These are phyloP conservation scores for Zapornia atra DNA, from an alignment of 2,113 vertebrate species.

Conservation along the genomic window DNA sequence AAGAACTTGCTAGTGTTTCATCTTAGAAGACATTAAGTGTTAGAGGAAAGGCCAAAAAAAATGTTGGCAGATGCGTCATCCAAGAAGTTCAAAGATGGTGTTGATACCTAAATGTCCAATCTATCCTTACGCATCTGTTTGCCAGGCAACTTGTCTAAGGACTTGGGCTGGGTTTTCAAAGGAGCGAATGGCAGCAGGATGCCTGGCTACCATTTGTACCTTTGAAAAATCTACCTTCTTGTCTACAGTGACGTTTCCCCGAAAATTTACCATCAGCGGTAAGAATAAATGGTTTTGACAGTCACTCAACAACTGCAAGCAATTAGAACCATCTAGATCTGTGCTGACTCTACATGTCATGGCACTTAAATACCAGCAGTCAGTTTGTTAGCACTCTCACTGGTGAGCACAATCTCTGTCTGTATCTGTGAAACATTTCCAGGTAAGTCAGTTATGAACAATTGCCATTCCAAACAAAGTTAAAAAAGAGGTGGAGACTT, in stretches of 20 bases:
- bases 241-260: background rate
- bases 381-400: conserved; percentile 14
- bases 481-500: background rate
- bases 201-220: conserved; percentile 24
- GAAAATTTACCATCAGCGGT: background rate
- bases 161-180: conserved; percentile 40
- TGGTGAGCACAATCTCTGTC: conserved; percentile 30
- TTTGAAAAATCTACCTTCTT: conserved; percentile 55
- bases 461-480: conserved; percentile 19
- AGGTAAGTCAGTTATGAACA: conserved; percentile 52
- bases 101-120: conserved; percentile 54
- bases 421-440: conserved; percentile 53
- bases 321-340: conserved; percentile 56
- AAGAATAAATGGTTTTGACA: conserved; percentile 51
- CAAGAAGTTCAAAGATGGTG: conserved; percentile 72
- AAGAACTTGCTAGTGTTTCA: conserved; percentile 73
- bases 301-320: conserved; percentile 38
- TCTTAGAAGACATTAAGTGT: conserved; percentile 68
- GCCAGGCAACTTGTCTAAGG: conserved; percentile 28
- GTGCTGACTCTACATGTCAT: background rate
- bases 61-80: conserved; percentile 60
- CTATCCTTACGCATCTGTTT: conserved; percentile 47
- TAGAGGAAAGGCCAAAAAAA: conserved; percentile 61
- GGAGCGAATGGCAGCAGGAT: background rate
- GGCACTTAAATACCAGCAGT: background rate